phyloP scores from a whole-genome alignment of 2,888 invertebrate species.

The Philereme transversata region DNA sequence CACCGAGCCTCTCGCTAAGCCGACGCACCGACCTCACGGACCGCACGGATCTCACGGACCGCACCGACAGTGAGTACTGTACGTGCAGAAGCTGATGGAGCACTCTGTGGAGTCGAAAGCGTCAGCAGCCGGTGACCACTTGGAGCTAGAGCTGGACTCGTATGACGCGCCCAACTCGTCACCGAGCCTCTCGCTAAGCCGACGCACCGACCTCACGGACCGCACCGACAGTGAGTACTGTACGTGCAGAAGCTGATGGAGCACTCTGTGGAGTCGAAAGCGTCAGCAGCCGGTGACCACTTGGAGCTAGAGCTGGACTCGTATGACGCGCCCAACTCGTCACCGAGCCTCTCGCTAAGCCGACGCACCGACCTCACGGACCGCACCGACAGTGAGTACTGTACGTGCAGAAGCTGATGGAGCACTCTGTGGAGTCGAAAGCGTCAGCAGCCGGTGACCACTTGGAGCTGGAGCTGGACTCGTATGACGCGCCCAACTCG shows the following conservation, averaged over 20 bases:
- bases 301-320: conserved; percentile 38
- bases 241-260: conserved; percentile 42
- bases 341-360: conserved; percentile 48
- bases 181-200: conserved; percentile 48
- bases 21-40: conserved; percentile 47
- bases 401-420: conserved; percentile 41
- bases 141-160: conserved; percentile 38
- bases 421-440: conserved; percentile 47
- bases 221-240: conserved; percentile 47
- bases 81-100: conserved; percentile 43
- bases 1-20: conserved; percentile 48
- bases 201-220: conserved; percentile 46
- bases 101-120: conserved; percentile 46
- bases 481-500: conserved; percentile 66
- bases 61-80: conserved; percentile 46
- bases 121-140: conserved; percentile 41
- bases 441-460: conserved; percentile 42
- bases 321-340: conserved; percentile 66
- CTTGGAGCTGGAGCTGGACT: conserved; percentile 33
- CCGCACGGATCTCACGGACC: conserved; percentile 23
- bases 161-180: conserved; percentile 66
- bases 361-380: conserved; percentile 45
- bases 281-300: conserved; percentile 41
- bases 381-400: conserved; percentile 46
- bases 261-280: conserved; percentile 46